Base-by-base conservation (phyloP, 2,113 vertebrate genomes). In the Laticauda laticaudata region DNA sequence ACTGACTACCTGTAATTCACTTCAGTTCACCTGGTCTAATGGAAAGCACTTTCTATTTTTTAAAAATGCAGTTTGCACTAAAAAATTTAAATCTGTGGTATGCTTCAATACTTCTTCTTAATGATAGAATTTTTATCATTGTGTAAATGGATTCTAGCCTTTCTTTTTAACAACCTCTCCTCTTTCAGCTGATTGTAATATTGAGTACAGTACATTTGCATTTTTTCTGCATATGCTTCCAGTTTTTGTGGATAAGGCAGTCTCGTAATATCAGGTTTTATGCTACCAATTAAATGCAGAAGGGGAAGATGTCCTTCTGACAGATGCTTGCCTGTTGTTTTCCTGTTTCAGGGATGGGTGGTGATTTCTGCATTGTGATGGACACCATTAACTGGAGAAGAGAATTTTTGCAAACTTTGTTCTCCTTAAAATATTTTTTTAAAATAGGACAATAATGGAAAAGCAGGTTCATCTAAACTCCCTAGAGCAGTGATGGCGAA, bases 331-430 rank as follows among this genome's bases (percentile, higher is more conserved):
- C 96, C 96, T 96, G 96, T 96, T 90, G 85, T 94, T 96, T 95
- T 96, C 96, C 95, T 88, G 93, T 94, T 91, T 94, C 64, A 96
- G 93, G 92, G 97, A 96, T 97, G 97, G 94, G 96, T 97, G 95
- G 96, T 95, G 86, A 93, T 94, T 89, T 94, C 96, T 93, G 95
- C 97, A 97, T 97, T 95, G 94, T 97, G 97, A 97, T 97, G 95
- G 97, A 97, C 97, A 97, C 93, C 97, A 97, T 96, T 95, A 98
- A 97, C 88, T 95, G 91, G 94, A 93, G 94, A 95, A 96, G 34
- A 95, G 87, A 93, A 94, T 95, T 97, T 56, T 92, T 93, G 95
- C 94, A 96, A 95, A 94, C 94, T 43, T 90, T 92, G 94, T 93
- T 95, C 93, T 96, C 95, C 94, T 95, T 95, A 97, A 93, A 64